Conservation (phyloP, 2,113 vertebrate species). For the Castor canadensis region DNA sequence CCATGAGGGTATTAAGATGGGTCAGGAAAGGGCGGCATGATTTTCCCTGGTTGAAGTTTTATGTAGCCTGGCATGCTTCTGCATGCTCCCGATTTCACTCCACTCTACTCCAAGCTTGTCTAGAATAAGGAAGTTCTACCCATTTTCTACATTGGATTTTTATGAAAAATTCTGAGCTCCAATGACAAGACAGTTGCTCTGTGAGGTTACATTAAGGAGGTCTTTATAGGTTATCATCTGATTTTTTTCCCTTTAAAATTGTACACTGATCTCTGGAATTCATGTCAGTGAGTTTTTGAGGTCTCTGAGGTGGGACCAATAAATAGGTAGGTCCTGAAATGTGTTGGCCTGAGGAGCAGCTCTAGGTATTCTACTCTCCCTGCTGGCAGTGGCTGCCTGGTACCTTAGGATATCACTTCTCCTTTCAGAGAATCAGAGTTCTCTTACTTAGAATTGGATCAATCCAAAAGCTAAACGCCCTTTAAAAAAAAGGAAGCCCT, state of each 20-base stretch:
- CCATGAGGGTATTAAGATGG: neutral
- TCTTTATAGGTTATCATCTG: neutral
- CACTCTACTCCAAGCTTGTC: neutral
- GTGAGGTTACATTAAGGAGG: slow-evolving; percentile 16
- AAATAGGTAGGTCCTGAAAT: neutral
- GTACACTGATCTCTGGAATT: neutral
- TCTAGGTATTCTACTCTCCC: neutral
- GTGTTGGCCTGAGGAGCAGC: fast-evolving
- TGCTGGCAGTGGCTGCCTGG: neutral
- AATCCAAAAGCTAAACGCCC: fast-evolving
- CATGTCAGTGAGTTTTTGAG: neutral
- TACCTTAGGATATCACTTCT: neutral
- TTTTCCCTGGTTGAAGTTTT: neutral
- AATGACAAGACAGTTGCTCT: neutral
- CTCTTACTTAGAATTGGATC: neutral
- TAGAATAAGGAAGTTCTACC: neutral
- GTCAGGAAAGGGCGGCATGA: neutral
- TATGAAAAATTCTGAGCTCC: neutral
- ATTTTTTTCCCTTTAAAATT: neutral
- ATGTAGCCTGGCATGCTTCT: neutral
- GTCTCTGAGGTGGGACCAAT: neutral
- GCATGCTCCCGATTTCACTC: neutral
- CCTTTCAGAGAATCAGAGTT: neutral
- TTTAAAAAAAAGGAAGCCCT: neutral
- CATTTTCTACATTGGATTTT: neutral